Conservation (phyloP, 1,140 invertebrate species). For the Bombus difficillimus region DNA sequence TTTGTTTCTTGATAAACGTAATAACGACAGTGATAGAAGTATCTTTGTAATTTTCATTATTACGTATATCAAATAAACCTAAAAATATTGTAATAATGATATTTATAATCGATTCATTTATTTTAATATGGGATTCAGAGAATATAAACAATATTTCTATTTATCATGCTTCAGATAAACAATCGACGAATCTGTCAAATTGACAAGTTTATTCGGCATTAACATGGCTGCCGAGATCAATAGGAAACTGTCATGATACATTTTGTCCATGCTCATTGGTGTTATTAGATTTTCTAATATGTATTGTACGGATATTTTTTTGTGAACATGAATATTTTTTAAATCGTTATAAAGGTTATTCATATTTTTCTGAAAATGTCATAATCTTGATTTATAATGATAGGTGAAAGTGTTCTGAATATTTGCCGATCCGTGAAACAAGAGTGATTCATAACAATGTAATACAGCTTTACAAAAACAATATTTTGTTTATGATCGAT, state of each 20-base stretch:
- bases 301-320: not conserved
- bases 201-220: conserved; percentile 41
- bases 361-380: conserved; percentile 29
- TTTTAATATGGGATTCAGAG: not conserved
- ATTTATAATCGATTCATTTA: not conserved
- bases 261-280: conserved; percentile 9
- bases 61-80: no score
- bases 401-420: conserved; percentile 65
- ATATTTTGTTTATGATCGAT: conserved; percentile 25
- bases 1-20: not conserved
- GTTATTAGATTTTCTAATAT: conserved; percentile 38
- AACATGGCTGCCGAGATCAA: conserved; percentile 75
- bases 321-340: conserved; percentile 6
- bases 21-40: not conserved
- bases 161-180: not conserved
- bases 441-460: conserved; percentile 44
- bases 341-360: not conserved
- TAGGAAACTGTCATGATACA: conserved; percentile 68
- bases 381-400: conserved; percentile 42
- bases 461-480: conserved; percentile 24
- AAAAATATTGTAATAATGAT: not conserved
- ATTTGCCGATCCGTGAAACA: conserved; percentile 51
- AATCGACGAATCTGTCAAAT: conserved; percentile 27
- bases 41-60: no score
- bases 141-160: not conserved